These are phyloP conservation scores for Acipenser transmontanus DNA, from an alignment of 2,797 vertebrate genomes.

Conservation along the genomic window DNA sequence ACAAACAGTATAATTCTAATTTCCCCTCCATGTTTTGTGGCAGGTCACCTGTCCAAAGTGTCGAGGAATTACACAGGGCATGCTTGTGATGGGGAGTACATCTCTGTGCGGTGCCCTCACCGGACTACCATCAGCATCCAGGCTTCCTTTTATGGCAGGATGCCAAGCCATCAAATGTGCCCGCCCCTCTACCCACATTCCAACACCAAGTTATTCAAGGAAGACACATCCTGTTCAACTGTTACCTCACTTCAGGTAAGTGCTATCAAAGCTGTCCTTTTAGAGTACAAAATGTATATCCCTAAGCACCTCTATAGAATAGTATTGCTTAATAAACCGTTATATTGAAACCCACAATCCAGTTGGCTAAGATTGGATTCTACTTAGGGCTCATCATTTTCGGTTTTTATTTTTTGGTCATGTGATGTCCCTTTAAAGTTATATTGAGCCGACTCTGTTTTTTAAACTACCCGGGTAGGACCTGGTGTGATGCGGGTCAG, in stretches of 20 bases:
- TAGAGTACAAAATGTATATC: no score
- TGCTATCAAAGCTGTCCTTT: neutral
- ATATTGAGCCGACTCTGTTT: no score
- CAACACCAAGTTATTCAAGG: conserved; percentile 49
- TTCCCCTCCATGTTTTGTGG: conserved; percentile 11
- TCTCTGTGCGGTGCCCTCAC: conserved; percentile 73
- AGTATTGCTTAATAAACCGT: no score
- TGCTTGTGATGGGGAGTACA: conserved; percentile 78
- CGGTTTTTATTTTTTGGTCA: no score
- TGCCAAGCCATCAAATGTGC: conserved; percentile 63
- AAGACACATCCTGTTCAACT: conserved; percentile 72
- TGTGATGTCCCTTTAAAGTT: no score
- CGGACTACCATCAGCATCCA: conserved; percentile 83
- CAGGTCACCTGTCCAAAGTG: conserved; percentile 75
- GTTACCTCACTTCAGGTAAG: conserved; percentile 79
- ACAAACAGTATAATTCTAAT: no score
- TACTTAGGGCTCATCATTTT: no score
- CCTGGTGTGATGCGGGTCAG: no score
- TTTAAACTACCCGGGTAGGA: no score
- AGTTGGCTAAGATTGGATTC: no score
- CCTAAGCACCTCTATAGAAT: no score
- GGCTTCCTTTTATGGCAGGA: conserved; percentile 78
- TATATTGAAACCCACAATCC: no score
- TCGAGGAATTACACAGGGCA: conserved; percentile 77
- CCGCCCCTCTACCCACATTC: conserved; percentile 58